Conservation (phyloP, 2,113 vertebrate species). For the Paracanthobrama guichenoti region DNA sequence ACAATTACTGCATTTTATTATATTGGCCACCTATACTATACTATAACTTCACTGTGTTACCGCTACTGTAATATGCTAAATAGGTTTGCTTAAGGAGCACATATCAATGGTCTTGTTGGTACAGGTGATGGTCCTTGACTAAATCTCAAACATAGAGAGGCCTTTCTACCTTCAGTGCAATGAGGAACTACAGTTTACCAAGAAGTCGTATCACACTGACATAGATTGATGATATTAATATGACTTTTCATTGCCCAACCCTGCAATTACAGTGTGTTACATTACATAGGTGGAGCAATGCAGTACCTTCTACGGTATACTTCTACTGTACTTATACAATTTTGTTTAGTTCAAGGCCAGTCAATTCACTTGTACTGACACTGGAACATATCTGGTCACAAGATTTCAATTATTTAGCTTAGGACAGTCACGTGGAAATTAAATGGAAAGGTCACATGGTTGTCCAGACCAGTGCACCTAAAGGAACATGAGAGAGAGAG, state of each 20-base stretch:
- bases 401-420: slow-evolving; percentile 65
- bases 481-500: slow-evolving; percentile 19
- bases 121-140: neutral
- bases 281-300: neutral
- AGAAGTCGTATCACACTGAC: neutral
- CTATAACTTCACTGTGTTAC: neutral
- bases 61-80: neutral
- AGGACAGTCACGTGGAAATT: slow-evolving; percentile 67
- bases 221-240: neutral
- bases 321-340: neutral
- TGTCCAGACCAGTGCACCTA: slow-evolving; percentile 51
- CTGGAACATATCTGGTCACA: slow-evolving; percentile 72
- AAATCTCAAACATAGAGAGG: neutral
- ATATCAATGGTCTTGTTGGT: neutral
- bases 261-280: neutral
- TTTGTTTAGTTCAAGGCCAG: neutral
- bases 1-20: neutral
- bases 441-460: slow-evolving; percentile 70
- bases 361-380: neutral
- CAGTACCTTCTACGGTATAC: too few relatives aligned
- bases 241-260: slow-evolving; percentile 8
- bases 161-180: neutral
- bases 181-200: neutral
- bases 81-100: neutral
- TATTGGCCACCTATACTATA: neutral